phyloP scores from a whole-genome alignment of 1,140 invertebrate species.

The Drosophila burlai region DNA sequence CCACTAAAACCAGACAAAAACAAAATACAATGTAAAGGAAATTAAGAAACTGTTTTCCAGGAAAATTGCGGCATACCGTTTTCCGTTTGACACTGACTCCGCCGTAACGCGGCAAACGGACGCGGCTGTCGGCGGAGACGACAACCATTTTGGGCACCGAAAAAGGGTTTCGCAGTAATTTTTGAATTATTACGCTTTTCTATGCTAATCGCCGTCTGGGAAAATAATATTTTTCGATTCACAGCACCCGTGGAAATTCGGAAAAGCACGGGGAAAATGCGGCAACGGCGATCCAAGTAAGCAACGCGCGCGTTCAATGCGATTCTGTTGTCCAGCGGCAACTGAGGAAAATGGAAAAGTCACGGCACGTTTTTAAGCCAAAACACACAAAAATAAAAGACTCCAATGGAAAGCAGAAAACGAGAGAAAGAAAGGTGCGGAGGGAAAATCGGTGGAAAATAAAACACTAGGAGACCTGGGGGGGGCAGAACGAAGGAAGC shows the following conservation, averaged over 20 bases:
- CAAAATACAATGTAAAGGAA: slow-evolving; percentile 6
- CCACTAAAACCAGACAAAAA: slow-evolving; percentile 1
- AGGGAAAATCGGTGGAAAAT: slow-evolving; percentile 21
- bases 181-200: slow-evolving; percentile 72
- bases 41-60: slow-evolving; percentile 19
- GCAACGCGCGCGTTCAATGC: slow-evolving; percentile 43
- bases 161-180: slow-evolving; percentile 63
- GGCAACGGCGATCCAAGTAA: not conserved
- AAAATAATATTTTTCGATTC: slow-evolving; percentile 1
- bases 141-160: slow-evolving; percentile 79
- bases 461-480: slow-evolving; percentile 2
- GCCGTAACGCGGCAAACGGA: slow-evolving; percentile 76
- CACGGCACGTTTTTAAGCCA: slow-evolving; percentile 49
- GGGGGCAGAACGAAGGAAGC: slow-evolving; percentile 12
- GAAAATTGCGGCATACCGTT: slow-evolving; percentile 61
- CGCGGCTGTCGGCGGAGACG: slow-evolving; percentile 78
- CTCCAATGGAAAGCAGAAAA: slow-evolving; percentile 8
- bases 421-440: slow-evolving; percentile 1
- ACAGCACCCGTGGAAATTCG: not conserved
- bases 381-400: slow-evolving; percentile 8
- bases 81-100: slow-evolving; percentile 77
- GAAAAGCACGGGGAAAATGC: not conserved
- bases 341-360: slow-evolving; percentile 73
- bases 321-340: slow-evolving; percentile 68
- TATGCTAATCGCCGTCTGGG: slow-evolving; percentile 25